Conservation (phyloP, 1,140 invertebrate species). For the Penaeus japonicus region DNA sequence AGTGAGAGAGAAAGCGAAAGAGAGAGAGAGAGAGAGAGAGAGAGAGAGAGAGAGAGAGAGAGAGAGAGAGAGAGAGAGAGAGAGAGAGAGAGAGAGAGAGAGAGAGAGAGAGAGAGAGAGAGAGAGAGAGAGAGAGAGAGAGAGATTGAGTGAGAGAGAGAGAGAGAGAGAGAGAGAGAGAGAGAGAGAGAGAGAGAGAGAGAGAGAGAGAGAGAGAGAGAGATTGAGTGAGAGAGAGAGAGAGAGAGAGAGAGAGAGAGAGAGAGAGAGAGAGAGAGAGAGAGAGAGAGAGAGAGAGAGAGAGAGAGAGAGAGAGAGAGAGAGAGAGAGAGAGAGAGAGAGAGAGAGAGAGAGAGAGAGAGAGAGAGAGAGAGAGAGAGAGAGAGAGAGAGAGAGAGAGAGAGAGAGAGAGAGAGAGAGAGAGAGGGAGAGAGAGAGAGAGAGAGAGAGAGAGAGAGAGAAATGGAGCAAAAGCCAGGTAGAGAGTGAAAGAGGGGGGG, state of each 20-base stretch:
- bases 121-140: no score
- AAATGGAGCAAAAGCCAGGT: no score
- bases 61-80: not conserved
- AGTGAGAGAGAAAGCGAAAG: not conserved
- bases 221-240: no score
- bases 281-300: not conserved
- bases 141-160: no score
- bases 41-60: not conserved
- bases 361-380: not conserved
- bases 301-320: not conserved
- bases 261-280: not conserved
- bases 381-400: not conserved
- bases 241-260: not conserved
- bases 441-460: not conserved
- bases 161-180: no score
- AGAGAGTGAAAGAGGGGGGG: no score
- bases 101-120: not conserved
- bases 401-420: not conserved
- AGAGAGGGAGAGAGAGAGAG: not conserved
- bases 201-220: no score
- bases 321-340: not conserved
- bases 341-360: not conserved
- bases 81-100: not conserved
- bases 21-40: not conserved
- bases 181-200: no score